Evolutionary conservation across 1,140 invertebrate genomes (phyloP).

Genomic region (Scaptomyza pallida): DNA sequence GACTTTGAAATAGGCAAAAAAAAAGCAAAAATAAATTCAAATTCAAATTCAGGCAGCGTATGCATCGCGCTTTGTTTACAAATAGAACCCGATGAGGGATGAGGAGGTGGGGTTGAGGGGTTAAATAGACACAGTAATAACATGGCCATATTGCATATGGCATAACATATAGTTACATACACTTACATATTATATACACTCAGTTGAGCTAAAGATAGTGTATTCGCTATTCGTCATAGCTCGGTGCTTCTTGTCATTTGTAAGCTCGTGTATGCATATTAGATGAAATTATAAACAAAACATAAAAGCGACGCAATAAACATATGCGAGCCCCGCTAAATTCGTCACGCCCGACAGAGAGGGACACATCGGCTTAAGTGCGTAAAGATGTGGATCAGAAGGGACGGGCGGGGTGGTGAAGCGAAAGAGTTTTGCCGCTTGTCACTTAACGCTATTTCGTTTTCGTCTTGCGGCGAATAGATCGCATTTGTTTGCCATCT

Average conservation of each 20-base stretch:
- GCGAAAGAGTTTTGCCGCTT: conserved; percentile 9
- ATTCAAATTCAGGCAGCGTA: conserved; percentile 63
- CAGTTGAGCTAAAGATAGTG: no score
- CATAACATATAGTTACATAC: no score
- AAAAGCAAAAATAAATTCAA: conserved; percentile 59
- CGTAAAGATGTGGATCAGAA: conserved; percentile 10
- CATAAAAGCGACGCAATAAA: conserved; percentile 64
- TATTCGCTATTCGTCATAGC: not conserved
- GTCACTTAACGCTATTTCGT: conserved; percentile 41
- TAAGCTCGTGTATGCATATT: conserved; percentile 61
- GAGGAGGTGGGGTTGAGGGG: conserved; percentile 8
- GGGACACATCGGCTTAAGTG: conserved; percentile 3
- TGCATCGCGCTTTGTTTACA: conserved; percentile 66
- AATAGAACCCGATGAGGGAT: conserved; percentile 33
- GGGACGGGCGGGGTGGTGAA: not conserved
- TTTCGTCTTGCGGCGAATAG: conserved; percentile 40
- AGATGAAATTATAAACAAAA: conserved; percentile 81
- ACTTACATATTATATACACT: no score
- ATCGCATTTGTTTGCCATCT: conserved; percentile 65
- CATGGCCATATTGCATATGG: not conserved
- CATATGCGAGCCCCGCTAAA: conserved; percentile 51
- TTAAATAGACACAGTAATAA: conserved; percentile 27
- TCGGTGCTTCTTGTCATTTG: conserved; percentile 2
- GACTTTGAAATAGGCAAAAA: conserved; percentile 61
- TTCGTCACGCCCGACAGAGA: conserved; percentile 69